These are phyloP conservation scores for Heliconius erato DNA, from an alignment of 2,888 invertebrate genomes.

Conservation along the genomic window DNA sequence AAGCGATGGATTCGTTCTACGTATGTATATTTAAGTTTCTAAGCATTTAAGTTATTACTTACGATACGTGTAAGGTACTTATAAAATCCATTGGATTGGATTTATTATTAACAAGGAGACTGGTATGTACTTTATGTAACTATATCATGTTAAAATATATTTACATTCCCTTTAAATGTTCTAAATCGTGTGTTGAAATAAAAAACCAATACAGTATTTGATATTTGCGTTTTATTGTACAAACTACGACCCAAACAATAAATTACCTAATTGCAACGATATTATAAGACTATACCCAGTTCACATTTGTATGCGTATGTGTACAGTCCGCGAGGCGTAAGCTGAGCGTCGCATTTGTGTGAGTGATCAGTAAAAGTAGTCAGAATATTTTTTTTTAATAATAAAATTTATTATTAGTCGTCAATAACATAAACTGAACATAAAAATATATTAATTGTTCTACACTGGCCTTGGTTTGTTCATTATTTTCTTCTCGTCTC, in stretches of 20 bases:
- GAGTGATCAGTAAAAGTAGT: no score
- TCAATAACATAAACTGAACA: no score
- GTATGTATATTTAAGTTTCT: slow-evolving; percentile 58
- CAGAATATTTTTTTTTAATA: no score
- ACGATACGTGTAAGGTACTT: slow-evolving; percentile 74
- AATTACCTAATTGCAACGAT: no score
- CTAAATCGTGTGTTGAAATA: slow-evolving; percentile 71
- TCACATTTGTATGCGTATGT: no score
- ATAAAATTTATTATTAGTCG: no score
- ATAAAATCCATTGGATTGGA: slow-evolving; percentile 74
- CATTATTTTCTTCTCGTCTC: no score
- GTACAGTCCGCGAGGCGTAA: no score
- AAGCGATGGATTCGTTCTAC: slow-evolving; percentile 60
- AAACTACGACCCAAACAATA: slow-evolving; percentile 7
- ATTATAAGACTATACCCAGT: no score
- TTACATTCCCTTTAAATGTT: slow-evolving; percentile 80
- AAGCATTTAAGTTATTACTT: slow-evolving; percentile 83
- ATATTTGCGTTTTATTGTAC: slow-evolving; percentile 70
- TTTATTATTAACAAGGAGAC: slow-evolving; percentile 83
- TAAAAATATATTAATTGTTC: no score
- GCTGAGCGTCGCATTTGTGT: no score
- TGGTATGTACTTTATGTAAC: slow-evolving; percentile 80
- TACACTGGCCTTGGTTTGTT: no score
- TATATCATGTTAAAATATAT: slow-evolving; percentile 72
- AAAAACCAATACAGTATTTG: slow-evolving; percentile 84